These are phyloP conservation scores for Neomorphus geoffroyi DNA, from an alignment of 2,797 vertebrate genomes.

Conservation along the genomic window DNA sequence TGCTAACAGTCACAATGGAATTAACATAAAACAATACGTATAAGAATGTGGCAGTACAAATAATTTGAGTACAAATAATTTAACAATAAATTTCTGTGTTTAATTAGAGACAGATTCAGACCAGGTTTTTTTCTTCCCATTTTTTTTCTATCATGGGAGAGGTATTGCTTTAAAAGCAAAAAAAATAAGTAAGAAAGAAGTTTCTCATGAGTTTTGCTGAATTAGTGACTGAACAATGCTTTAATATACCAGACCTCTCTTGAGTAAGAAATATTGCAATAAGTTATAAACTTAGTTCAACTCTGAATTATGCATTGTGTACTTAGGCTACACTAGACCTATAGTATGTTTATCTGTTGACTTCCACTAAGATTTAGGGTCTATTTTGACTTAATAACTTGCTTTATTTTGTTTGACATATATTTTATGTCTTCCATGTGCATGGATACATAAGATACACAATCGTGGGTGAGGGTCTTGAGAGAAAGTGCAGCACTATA, in stretches of 20 bases:
- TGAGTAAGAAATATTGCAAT: constrained; percentile 72
- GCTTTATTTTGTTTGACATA: constrained; percentile 85
- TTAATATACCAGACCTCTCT: constrained; percentile 70
- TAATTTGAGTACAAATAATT: neutral
- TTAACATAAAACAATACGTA: neutral
- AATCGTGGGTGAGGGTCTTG: constrained; percentile 79
- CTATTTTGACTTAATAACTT: constrained; percentile 82
- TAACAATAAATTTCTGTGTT: constrained; percentile 20
- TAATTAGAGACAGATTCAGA: constrained; percentile 27
- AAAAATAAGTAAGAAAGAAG: neutral
- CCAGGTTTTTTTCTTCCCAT: neutral
- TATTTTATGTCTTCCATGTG: constrained; percentile 83
- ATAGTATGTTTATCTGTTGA: constrained; percentile 85
- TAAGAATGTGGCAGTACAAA: neutral
- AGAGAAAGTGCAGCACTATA: constrained; percentile 77
- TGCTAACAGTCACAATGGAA: neutral
- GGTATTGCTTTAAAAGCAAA: neutral
- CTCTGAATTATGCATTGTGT: constrained; percentile 83
- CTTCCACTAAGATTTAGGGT: constrained; percentile 83
- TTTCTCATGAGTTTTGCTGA: constrained; percentile 66
- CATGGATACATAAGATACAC: constrained; percentile 80
- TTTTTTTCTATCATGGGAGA: constrained; percentile 5
- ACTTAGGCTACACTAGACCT: constrained; percentile 76
- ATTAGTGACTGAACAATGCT: constrained; percentile 66
- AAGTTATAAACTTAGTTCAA: constrained; percentile 73